A percentile compares a stretch with the other conserved stretches of the same genome.
Conservation (phyloP, 2,797 vertebrate species). For the Chanos chanos region DNA sequence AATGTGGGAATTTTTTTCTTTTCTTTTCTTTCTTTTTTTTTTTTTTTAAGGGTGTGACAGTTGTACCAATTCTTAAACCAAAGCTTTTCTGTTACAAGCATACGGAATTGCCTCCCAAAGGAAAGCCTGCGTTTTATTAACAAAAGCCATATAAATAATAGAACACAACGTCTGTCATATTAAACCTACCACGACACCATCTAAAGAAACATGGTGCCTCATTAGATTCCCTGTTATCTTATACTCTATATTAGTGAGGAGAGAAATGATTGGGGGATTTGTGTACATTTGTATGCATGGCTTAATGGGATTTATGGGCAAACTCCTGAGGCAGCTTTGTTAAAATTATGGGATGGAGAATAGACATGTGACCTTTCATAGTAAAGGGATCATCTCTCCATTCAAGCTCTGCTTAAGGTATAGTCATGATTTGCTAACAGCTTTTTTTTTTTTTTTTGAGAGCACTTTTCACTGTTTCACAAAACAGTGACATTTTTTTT, state of each 20-base stretch:
- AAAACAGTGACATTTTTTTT: not conserved
- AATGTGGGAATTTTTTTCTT: too few species aligned
- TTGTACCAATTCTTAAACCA: conserved; percentile 58
- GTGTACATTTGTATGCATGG: too few species aligned
- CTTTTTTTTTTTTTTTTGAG: not conserved
- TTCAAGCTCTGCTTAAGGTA: too few species aligned
- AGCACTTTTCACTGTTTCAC: too few species aligned
- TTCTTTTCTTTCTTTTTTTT: conserved; percentile 2
- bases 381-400: too few species aligned
- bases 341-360: too few species aligned
- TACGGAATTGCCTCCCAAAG: conserved; percentile 49
- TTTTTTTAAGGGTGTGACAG: conserved; percentile 49
- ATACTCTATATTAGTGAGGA: conserved; percentile 44
- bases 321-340: too few species aligned
- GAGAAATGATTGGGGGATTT: too few species aligned
- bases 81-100: conserved; percentile 52
- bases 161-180: conserved; percentile 56
- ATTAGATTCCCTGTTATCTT: conserved; percentile 62
- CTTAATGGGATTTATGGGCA: too few species aligned
- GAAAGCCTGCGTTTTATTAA: conserved; percentile 64
- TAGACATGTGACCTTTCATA: too few species aligned
- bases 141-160: conserved; percentile 66
- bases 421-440: too few species aligned
- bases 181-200: conserved; percentile 57
- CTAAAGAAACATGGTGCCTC: conserved; percentile 55